These are phyloP conservation scores for Thaumatotibia leucotreta DNA, from an alignment of 1,140 invertebrate species.

Conservation along the genomic window DNA sequence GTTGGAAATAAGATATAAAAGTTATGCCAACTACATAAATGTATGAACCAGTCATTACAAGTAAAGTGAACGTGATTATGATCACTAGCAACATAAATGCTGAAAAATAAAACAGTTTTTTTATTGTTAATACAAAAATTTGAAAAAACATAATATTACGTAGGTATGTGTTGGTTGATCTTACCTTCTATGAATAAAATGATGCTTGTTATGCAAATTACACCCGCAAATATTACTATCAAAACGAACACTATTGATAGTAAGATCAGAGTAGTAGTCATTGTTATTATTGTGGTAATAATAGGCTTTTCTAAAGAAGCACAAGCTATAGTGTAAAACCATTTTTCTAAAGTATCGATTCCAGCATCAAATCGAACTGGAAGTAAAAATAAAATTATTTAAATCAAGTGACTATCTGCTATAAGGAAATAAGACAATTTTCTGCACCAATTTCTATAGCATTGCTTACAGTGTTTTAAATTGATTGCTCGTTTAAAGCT, in stretches of 20 bases:
- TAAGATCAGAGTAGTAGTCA: conserved; percentile 15
- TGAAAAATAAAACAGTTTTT: conserved; percentile 26
- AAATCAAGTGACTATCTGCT: too few species aligned
- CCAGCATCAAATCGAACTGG: conserved; percentile 31
- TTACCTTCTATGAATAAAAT: conserved; percentile 40
- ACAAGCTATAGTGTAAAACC: background rate
- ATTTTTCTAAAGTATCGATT: background rate
- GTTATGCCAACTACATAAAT: background rate
- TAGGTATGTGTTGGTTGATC: background rate
- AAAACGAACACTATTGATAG: conserved; percentile 21
- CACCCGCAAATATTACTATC: conserved; percentile 21
- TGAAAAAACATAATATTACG: too few species aligned
- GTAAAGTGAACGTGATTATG: background rate
- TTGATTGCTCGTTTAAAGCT: background rate
- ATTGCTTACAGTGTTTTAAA: background rate
- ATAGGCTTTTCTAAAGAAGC: conserved; percentile 31
- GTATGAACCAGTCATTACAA: background rate
- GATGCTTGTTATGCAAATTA: conserved; percentile 21
- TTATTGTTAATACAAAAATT: too few species aligned
- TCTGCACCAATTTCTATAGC: too few species aligned
- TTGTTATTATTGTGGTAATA: conserved; percentile 28
- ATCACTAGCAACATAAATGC: conserved; percentile 1
- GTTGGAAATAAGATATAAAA: background rate
- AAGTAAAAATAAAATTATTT: conserved; percentile 18
- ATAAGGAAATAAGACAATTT: too few species aligned